Conservation (phyloP, 2,797 vertebrate species). For the Rhadinocentrus ornatus region DNA sequence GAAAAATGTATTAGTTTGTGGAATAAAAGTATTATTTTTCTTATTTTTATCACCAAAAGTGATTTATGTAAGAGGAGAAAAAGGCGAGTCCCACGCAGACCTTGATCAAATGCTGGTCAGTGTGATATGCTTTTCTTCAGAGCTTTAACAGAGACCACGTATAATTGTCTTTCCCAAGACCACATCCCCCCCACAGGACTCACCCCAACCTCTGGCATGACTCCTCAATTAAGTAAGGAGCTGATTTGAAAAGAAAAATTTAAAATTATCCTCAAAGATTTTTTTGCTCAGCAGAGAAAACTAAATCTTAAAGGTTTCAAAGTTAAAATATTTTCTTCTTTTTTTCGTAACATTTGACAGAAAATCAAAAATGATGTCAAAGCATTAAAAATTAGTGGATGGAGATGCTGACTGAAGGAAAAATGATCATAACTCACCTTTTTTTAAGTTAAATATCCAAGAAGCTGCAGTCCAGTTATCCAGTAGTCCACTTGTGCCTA, state of each 20-base stretch:
- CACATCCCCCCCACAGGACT: constrained; percentile 53
- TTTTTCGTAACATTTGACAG: background rate
- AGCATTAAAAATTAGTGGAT: constrained; percentile 9
- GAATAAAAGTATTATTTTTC: constrained; percentile 14
- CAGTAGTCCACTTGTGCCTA: constrained; percentile 79
- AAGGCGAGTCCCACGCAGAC: constrained; percentile 60
- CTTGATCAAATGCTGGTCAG: constrained; percentile 33
- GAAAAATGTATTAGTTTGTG: background rate
- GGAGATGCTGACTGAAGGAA: constrained; percentile 23
- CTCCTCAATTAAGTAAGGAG: constrained; percentile 2
- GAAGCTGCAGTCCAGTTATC: constrained; percentile 70
- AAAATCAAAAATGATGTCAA: background rate
- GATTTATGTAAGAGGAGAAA: constrained; percentile 38
- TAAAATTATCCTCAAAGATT: background rate
- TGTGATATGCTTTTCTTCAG: background rate
- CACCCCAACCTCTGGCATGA: constrained; percentile 32
- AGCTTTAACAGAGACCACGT: constrained; percentile 8
- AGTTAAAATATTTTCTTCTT: background rate
- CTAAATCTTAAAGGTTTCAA: background rate
- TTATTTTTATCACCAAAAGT: constrained; percentile 21
- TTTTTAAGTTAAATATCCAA: constrained; percentile 66
- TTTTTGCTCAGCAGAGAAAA: constrained; percentile 11
- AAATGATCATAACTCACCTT: constrained; percentile 71
- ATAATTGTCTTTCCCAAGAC: constrained; percentile 26
- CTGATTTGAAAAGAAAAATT: accelerated